Conservation (phyloP, 2,888 invertebrate genomes). For the Philereme transversata region DNA sequence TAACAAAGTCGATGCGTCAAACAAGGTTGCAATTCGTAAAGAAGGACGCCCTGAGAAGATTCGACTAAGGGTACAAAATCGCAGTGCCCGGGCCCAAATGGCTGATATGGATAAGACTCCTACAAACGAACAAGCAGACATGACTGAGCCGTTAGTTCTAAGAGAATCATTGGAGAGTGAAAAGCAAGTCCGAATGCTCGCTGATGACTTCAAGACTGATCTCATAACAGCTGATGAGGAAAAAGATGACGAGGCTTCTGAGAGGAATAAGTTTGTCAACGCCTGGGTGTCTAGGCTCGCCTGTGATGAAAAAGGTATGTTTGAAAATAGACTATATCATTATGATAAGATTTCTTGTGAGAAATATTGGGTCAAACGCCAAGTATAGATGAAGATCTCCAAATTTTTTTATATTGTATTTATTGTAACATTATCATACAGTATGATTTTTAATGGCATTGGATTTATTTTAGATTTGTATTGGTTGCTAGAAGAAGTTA, state of each 20-base stretch:
- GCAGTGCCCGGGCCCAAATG: conserved; percentile 39
- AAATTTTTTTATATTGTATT: too few relatives aligned
- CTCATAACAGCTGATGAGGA: conserved; percentile 79
- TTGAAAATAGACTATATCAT: too few relatives aligned
- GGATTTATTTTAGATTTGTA: conserved; percentile 63
- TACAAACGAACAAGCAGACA: conserved; percentile 79
- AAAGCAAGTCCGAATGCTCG: conserved; percentile 71
- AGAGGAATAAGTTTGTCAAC: conserved; percentile 79
- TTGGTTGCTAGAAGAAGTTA: conserved; percentile 80
- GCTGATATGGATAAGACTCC: conserved; percentile 66
- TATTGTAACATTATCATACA: not conserved
- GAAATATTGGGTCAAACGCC: too few relatives aligned
- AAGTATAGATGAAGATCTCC: too few relatives aligned
- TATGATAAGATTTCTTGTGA: too few relatives aligned
- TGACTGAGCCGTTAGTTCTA: conserved; percentile 76
- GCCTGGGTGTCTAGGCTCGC: conserved; percentile 76
- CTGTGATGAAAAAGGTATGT: conserved; percentile 75
- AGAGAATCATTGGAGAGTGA: conserved; percentile 80
- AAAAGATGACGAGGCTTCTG: conserved; percentile 80
- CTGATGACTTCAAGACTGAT: conserved; percentile 79
- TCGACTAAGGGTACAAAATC: conserved; percentile 23
- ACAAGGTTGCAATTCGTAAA: conserved; percentile 63
- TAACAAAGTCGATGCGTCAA: conserved; percentile 52
- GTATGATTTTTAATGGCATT: not conserved
- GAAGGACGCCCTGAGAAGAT: conserved; percentile 53